These are phyloP conservation scores for Ammospiza caudacuta DNA, from an alignment of 2,113 vertebrate species.

Conservation along the genomic window DNA sequence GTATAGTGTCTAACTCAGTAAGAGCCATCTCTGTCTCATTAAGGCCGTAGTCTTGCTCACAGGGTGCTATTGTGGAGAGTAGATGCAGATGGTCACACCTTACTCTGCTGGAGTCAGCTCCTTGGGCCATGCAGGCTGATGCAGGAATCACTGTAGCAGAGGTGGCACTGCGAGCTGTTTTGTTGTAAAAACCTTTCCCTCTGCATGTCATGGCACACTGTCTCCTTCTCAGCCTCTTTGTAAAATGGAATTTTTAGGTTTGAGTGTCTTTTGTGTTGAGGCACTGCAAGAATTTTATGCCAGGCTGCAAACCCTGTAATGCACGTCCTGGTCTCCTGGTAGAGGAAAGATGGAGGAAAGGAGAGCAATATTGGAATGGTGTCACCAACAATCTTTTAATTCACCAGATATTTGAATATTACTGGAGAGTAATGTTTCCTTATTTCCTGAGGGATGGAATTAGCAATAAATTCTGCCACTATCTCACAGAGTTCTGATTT, in stretches of 20 bases:
- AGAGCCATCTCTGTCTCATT: not conserved
- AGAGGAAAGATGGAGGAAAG: not conserved
- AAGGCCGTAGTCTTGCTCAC: not conserved
- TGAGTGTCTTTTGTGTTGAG: not conserved
- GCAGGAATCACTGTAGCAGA: not conserved
- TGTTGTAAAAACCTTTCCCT: not conserved
- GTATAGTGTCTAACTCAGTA: not conserved
- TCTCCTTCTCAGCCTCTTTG: not conserved
- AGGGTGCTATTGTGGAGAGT: rapidly evolving
- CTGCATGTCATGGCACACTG: not conserved
- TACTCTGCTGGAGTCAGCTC: not conserved
- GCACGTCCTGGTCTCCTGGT: not conserved
- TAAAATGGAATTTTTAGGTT: not conserved
- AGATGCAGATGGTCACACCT: not conserved
- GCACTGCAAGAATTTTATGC: not conserved
- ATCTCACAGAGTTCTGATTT: not conserved
- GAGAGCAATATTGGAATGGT: not conserved
- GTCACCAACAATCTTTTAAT: slow-evolving; percentile 6
- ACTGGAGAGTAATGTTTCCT: not conserved
- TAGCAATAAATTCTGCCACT: not conserved
- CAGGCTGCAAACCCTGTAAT: not conserved
- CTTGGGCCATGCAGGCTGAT: not conserved
- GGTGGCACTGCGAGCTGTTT: not conserved
- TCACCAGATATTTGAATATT: not conserved
- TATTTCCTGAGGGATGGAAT: slow-evolving; percentile 7